A percentile compares a stretch with the other conserved stretches of the same genome.
Conservation (phyloP, 2,888 invertebrate species). For the Tipula helvola region DNA sequence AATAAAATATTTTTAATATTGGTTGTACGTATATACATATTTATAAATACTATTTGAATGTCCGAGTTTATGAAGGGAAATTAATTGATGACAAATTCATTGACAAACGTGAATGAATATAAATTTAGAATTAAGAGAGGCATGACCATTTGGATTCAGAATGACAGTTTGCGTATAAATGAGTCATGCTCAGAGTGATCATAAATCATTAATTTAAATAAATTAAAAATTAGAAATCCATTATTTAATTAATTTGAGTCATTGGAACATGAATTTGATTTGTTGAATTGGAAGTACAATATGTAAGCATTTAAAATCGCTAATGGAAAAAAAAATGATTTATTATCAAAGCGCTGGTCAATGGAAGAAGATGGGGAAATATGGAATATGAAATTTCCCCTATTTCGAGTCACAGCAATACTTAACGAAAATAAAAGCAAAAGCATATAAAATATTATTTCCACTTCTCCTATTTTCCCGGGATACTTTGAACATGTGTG, state of each 20-base stretch:
- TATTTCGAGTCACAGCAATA: neutral
- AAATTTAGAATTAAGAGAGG: neutral
- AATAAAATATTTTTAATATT: neutral
- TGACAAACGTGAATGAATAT: neutral
- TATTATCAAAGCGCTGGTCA: neutral
- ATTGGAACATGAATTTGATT: neutral
- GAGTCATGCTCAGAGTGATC: neutral
- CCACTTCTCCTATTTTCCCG: constrained; percentile 5
- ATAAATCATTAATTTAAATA: neutral
- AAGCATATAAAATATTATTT: neutral
- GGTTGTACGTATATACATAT: neutral
- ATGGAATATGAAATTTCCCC: neutral
- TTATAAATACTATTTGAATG: neutral
- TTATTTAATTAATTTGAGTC: neutral
- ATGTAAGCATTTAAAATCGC: neutral
- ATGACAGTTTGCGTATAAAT: neutral
- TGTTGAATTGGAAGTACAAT: neutral
- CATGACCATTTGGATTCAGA: neutral
- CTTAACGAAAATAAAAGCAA: neutral
- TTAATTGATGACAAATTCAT: neutral
- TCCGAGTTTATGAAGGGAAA: neutral
- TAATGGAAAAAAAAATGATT: neutral
- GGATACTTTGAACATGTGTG: neutral
- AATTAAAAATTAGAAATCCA: neutral
- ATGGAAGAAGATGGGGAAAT: neutral